phyloP scores from a whole-genome alignment of 2,888 invertebrate species.

The Metopia argyrocephala region DNA sequence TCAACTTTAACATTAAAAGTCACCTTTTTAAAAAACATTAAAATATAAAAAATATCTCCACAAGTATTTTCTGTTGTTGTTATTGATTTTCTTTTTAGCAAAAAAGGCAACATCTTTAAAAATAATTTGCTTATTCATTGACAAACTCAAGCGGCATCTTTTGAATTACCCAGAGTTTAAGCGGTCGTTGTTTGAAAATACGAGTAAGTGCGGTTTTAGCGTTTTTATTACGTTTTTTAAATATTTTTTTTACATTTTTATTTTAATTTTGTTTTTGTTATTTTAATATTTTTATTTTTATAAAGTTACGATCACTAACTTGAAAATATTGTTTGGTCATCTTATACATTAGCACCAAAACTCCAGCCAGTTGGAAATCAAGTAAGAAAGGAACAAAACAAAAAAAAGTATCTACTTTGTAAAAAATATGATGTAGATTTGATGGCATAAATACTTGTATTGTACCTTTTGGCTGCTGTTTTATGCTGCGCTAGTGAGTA shows the following conservation, averaged over 20 bases:
- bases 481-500: background rate
- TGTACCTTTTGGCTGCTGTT: constrained; percentile 50
- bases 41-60: constrained; percentile 16
- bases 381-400: background rate
- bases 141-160: constrained; percentile 58
- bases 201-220: background rate
- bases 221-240: background rate
- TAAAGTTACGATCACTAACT: constrained; percentile 60
- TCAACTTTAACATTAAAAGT: constrained; percentile 40
- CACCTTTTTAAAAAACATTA: constrained; percentile 40
- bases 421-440: constrained; percentile 28
- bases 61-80: background rate
- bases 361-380: background rate
- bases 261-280: background rate
- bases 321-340: constrained; percentile 63
- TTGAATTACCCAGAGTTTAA: constrained; percentile 49
- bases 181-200: background rate
- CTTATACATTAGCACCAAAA: constrained; percentile 59
- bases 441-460: constrained; percentile 52
- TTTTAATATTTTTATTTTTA: constrained; percentile 21
- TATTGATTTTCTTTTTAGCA: background rate
- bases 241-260: background rate
- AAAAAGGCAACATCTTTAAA: constrained; percentile 36
- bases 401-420: background rate
- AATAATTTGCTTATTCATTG: constrained; percentile 64